Evolutionary conservation across 2,113 vertebrate genomes (phyloP), one percentile per base, ranked within the genome.

Genomic region (Protobothrops mucrosquamatus): DNA sequence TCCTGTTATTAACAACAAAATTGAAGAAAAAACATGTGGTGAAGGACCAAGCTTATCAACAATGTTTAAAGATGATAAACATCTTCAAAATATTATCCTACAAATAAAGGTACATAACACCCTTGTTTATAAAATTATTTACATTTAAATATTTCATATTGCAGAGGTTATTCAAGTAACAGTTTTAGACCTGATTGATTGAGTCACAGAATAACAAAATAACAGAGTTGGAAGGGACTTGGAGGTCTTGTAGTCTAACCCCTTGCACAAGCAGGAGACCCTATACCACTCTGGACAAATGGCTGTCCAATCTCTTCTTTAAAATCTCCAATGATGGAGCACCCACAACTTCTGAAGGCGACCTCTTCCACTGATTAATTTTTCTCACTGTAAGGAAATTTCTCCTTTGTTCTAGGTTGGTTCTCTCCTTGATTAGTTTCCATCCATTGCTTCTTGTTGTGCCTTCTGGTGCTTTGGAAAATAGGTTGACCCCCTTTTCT

Each of bases 11-110:
- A 97, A 97, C 95, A 98, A 96, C 48, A 97, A 97, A 96, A 34
- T 95, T 24, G 94, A 97, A 88, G 96, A 97, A 95, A 97, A 97
- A 94, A 97, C 92, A 24, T 98, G 97, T 94, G 95, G 97, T 23
- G 94, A 96, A 14, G 98, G 97, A 10, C 98, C 98, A 34, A 97
- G 96, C 94, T 95, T 99, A 91, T 92, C 97, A 90, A 91, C 94
- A 20, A 97, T 98, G 89, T 95, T 98, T 85, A 97, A 98, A 14
- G 97, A 98, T 90, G 98, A 99, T 95, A 96, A 89, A 23, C 92
- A 98, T 93, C 96, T 98, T 61, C 97, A 98, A 69, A 94, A 91
- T 91, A 93, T 98, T 93, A 95, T 97, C 81, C 89, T 94, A 54
- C 93, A 98, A 88, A 98, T 98, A 95, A 98, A 97, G 98, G 98